Conservation (phyloP, 2,797 vertebrate species). For the Scleropages formosus region DNA sequence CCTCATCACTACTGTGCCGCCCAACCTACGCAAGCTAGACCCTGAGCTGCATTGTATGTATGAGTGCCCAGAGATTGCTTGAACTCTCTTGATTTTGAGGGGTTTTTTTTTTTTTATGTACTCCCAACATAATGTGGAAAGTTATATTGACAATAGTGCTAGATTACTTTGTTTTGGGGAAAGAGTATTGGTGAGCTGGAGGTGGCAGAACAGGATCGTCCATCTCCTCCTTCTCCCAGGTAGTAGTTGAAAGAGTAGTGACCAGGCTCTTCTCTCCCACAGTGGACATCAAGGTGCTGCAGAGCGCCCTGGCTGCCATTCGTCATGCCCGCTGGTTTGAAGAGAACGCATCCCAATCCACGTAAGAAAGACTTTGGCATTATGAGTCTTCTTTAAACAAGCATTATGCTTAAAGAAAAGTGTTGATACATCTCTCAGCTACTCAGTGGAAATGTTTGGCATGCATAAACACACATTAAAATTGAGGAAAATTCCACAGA, state of each 20-base stretch:
- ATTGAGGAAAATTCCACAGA: background rate
- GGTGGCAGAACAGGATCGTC: background rate
- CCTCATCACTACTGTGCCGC: conserved; percentile 93
- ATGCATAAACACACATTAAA: background rate
- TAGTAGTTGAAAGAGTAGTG: background rate
- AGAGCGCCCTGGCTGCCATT: conserved; percentile 95
- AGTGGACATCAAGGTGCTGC: conserved; percentile 98
- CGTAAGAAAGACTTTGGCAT: conserved; percentile 66
- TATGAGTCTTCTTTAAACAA: background rate
- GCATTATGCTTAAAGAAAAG: too few relatives aligned
- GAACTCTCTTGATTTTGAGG: background rate
- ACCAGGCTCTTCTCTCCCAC: conserved; percentile 22
- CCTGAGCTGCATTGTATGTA: conserved; percentile 85
- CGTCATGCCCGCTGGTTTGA: conserved; percentile 96
- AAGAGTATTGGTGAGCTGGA: background rate
- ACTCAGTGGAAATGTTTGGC: background rate
- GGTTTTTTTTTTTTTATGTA: background rate
- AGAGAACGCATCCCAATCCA: conserved; percentile 95
- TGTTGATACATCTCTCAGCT: background rate
- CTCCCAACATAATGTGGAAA: too few relatives aligned
- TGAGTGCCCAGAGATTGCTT: background rate
- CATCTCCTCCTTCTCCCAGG: background rate
- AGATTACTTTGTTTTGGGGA: background rate
- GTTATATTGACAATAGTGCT: background rate
- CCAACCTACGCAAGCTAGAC: conserved; percentile 93